Percentiles rank a stretch among this genome's conserved stretches.
Conservation (phyloP, 2,113 vertebrate genomes). For the Triplophysa tibetana region DNA sequence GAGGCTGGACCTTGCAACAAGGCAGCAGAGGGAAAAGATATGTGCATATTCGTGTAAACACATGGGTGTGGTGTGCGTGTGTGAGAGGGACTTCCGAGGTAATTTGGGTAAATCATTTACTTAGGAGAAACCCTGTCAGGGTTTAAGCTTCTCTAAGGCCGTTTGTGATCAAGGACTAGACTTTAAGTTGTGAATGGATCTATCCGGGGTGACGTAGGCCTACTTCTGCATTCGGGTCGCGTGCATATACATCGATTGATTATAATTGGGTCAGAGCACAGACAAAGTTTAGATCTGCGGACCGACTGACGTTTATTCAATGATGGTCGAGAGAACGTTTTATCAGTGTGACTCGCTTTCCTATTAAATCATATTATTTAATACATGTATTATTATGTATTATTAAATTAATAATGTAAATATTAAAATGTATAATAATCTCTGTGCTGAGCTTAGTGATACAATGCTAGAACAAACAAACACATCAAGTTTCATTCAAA, state of each 20-base stretch:
- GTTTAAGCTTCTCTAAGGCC: not conserved
- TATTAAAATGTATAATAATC: too few species aligned
- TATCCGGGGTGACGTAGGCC: not conserved
- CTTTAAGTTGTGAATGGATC: conserved; percentile 18
- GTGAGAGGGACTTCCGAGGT: not conserved
- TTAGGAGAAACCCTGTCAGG: not conserved
- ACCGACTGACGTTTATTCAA: not conserved
- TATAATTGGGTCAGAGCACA: not conserved
- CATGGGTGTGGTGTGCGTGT: not conserved
- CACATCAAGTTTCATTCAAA: too few species aligned
- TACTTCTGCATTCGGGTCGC: not conserved
- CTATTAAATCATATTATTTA: too few species aligned
- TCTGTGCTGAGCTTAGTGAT: too few species aligned
- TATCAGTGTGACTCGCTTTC: not conserved
- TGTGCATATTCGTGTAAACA: not conserved
- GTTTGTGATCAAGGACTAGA: conserved; percentile 28
- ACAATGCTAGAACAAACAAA: too few species aligned
- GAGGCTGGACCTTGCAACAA: conserved; percentile 28
- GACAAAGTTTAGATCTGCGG: not conserved
- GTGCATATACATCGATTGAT: conserved; percentile 16
- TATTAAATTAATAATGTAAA: conserved; percentile 21
- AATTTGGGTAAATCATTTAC: conserved; percentile 35
- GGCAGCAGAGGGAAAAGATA: conserved; percentile 11
- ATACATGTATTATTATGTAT: too few species aligned
- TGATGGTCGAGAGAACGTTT: not conserved